A percentile compares a stretch with the other conserved stretches of the same genome.
phyloP scores from a whole-genome alignment of 1,140 invertebrate species.

The Drosophila rhopaloa region DNA sequence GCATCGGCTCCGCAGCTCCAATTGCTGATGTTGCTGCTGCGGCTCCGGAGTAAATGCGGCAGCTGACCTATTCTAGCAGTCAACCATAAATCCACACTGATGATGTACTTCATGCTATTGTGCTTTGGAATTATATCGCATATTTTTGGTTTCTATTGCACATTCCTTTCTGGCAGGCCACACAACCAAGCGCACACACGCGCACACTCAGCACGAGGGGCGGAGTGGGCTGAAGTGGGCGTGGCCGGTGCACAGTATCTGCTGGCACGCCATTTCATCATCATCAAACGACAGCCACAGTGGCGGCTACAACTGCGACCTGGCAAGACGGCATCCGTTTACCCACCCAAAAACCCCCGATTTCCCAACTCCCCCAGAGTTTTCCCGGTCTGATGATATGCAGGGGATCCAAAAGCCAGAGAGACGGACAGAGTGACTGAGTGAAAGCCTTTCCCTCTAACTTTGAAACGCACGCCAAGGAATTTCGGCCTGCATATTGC shows the following conservation, averaged over 20 bases:
- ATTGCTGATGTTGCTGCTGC: conserved; percentile 42
- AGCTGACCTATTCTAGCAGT: conserved; percentile 81
- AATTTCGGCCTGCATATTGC: conserved; percentile 46
- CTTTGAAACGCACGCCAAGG: conserved; percentile 35
- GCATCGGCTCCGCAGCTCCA: conserved; percentile 42
- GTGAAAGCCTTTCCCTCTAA: conserved; percentile 13
- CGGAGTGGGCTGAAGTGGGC: conserved; percentile 8
- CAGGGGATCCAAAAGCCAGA: conserved; percentile 11
- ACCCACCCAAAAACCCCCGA: conserved; percentile 8
- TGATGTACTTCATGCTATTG: conserved; percentile 83
- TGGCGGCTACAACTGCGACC: conserved; percentile 36
- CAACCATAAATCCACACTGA: conserved; percentile 83
- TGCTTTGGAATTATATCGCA: conserved; percentile 82
- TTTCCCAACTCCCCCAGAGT: conserved; percentile 24
- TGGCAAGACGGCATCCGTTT: conserved; percentile 41
- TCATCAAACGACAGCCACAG: conserved; percentile 69
- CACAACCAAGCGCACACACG: conserved; percentile 10
- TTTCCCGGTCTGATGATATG: conserved; percentile 74
- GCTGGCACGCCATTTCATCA: conserved; percentile 77
- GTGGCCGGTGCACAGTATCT: conserved; percentile 55
- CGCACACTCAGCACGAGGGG: background rate
- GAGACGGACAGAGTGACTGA: conserved; percentile 1
- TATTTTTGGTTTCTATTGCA: conserved; percentile 83
- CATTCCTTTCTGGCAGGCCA: conserved; percentile 76
- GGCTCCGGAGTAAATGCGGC: conserved; percentile 69